Evolutionary conservation across 1,140 invertebrate genomes (phyloP).

Genomic region (Triops cancriformis): DNA sequence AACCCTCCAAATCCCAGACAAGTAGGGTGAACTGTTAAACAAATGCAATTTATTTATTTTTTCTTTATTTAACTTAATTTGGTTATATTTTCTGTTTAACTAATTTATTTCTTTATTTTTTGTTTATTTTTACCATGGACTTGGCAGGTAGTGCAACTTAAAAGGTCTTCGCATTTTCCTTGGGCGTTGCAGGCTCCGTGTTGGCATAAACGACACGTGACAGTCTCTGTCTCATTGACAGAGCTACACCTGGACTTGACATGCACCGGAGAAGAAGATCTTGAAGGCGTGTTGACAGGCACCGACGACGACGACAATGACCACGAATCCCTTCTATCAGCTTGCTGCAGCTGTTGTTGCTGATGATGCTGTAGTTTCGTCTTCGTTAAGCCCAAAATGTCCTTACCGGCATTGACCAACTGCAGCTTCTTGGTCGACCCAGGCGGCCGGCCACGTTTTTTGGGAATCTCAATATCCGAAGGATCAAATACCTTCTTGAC

Average conservation of each 20-base stretch:
- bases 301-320: neutral
- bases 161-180: constrained; percentile 54
- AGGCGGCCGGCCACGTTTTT: constrained; percentile 51
- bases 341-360: neutral
- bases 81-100: too few species aligned
- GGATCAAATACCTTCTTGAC: constrained; percentile 69
- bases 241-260: neutral
- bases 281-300: neutral
- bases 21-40: constrained; percentile 42
- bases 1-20: constrained; percentile 43
- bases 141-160: constrained; percentile 68
- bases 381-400: neutral
- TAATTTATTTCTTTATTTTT: neutral
- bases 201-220: constrained; percentile 40
- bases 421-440: constrained; percentile 28
- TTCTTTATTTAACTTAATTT: too few species aligned
- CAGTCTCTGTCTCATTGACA: constrained; percentile 35
- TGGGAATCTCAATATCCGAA: constrained; percentile 61
- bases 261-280: neutral
- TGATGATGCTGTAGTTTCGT: constrained; percentile 11
- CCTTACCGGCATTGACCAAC: constrained; percentile 20
- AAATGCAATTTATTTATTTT: constrained; percentile 22
- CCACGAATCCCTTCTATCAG: constrained; percentile 22
- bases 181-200: constrained; percentile 40
- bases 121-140: constrained; percentile 54